Conservation (phyloP, 2,888 invertebrate genomes). For the Tromatobia lineatoria region DNA sequence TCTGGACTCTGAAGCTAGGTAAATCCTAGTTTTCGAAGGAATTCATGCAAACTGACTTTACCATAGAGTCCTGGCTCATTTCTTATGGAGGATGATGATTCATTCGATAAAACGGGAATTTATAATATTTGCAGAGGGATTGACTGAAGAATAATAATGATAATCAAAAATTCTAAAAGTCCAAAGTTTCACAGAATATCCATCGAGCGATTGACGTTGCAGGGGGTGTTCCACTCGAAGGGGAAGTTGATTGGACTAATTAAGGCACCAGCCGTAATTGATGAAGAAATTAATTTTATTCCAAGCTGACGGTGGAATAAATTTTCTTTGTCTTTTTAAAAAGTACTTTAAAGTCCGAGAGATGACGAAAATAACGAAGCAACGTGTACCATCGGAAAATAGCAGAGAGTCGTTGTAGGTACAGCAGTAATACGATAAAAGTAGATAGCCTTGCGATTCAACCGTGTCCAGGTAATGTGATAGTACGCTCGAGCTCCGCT, state of each 20-base stretch:
- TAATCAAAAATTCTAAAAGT: constrained; percentile 12
- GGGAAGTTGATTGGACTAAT: neutral
- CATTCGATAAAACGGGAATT: neutral
- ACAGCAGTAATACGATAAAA: constrained; percentile 54
- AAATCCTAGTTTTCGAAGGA: constrained; percentile 17
- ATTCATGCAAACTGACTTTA: neutral
- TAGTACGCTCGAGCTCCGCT: constrained; percentile 52
- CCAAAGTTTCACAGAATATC: constrained; percentile 17
- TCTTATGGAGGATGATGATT: neutral
- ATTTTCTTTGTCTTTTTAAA: constrained; percentile 39
- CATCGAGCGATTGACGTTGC: neutral
- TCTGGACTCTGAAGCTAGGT: neutral
- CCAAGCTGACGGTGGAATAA: constrained; percentile 1
- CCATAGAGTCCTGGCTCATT: neutral
- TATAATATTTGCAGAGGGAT: constrained; percentile 7
- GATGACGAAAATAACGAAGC: constrained; percentile 26
- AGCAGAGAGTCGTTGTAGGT: neutral
- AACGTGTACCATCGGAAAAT: constrained; percentile 32
- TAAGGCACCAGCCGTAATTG: neutral
- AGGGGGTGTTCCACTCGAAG: neutral
- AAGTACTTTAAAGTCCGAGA: constrained; percentile 14
- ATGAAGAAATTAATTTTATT: constrained; percentile 45
- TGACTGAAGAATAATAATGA: neutral
- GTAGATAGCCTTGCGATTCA: constrained; percentile 51
- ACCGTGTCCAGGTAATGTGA: constrained; percentile 49